These are phyloP conservation scores for Hylia prasina DNA, from an alignment of 2,113 vertebrate species.

Conservation along the genomic window DNA sequence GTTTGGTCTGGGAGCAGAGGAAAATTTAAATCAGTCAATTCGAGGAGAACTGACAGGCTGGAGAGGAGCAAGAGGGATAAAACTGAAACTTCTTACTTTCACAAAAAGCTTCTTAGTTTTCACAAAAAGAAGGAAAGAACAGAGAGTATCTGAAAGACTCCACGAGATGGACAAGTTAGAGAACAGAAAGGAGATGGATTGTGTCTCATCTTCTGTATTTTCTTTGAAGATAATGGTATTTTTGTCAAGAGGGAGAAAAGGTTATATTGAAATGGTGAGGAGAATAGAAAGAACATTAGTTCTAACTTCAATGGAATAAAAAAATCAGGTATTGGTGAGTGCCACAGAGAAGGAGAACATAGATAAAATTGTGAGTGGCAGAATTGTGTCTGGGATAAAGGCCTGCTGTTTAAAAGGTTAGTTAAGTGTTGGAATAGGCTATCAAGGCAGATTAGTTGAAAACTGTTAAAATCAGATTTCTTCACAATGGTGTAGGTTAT, in stretches of 20 bases:
- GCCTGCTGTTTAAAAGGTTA: not conserved
- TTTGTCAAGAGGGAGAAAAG: not conserved
- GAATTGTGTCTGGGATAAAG: constrained; percentile 3
- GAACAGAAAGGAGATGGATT: not conserved
- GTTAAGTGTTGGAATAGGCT: not conserved
- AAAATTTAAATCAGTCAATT: not conserved
- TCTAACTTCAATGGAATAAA: not conserved
- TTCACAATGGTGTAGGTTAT: not conserved
- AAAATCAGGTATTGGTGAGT: not conserved
- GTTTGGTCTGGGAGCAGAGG: not conserved
- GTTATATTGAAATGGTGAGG: not conserved
- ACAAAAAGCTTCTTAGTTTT: not conserved
- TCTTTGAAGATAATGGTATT: constrained; percentile 11
- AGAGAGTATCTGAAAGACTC: not conserved
- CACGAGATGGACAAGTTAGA: not conserved
- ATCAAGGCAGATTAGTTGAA: not conserved
- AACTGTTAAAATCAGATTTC: not conserved
- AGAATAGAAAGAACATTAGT: not conserved
- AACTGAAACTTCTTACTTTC: not conserved
- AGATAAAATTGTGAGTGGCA: not conserved
- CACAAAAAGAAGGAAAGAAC: not conserved
- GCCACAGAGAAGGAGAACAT: not conserved
- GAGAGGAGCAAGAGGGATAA: not conserved
- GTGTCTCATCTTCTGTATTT: not conserved
- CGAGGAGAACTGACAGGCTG: not conserved